A percentile compares a stretch with the other conserved stretches of the same genome.
Conservation (phyloP, 2,797 vertebrate genomes). For the Spea hammondii region DNA sequence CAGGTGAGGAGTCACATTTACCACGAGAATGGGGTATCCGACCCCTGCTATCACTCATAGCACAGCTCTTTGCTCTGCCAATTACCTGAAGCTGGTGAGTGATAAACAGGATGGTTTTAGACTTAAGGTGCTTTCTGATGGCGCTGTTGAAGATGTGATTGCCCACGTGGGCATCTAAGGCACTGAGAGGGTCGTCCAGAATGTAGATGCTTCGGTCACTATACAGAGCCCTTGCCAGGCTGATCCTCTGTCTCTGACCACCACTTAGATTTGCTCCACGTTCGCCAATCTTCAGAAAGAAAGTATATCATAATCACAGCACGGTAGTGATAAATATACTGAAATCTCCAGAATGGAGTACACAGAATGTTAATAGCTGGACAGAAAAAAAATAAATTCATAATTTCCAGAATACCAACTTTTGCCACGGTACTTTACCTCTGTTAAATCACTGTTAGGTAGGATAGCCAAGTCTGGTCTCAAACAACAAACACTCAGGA, state of each 20-base stretch:
- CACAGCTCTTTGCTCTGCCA: not conserved
- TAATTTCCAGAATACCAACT: too few relatives aligned
- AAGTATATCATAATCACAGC: conserved; percentile 17
- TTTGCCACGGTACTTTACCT: conserved; percentile 68
- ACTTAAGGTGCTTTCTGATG: conserved; percentile 81
- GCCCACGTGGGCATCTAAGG: conserved; percentile 88
- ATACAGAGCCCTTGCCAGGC: conserved; percentile 87
- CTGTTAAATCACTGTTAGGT: conserved; percentile 83
- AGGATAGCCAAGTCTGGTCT: conserved; percentile 83
- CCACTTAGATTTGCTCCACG: conserved; percentile 87
- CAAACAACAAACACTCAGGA: conserved; percentile 83
- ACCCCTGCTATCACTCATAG: conserved; percentile 5
- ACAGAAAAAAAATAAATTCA: too few relatives aligned
- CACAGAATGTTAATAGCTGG: too few relatives aligned
- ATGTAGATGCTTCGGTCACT: conserved; percentile 85
- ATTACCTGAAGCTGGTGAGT: conserved; percentile 91
- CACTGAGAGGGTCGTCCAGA: conserved; percentile 89
- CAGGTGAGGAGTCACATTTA: conserved; percentile 5
- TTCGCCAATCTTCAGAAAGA: conserved; percentile 78
- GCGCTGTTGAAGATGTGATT: conserved; percentile 91
- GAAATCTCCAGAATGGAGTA: too few relatives aligned
- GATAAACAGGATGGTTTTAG: conserved; percentile 86
- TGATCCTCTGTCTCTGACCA: conserved; percentile 88
- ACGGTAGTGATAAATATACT: too few relatives aligned
- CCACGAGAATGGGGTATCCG: not conserved